These are phyloP conservation scores for Dimorphilus gyrociliatus DNA, from an alignment of 2,888 invertebrate genomes.

Conservation along the genomic window DNA sequence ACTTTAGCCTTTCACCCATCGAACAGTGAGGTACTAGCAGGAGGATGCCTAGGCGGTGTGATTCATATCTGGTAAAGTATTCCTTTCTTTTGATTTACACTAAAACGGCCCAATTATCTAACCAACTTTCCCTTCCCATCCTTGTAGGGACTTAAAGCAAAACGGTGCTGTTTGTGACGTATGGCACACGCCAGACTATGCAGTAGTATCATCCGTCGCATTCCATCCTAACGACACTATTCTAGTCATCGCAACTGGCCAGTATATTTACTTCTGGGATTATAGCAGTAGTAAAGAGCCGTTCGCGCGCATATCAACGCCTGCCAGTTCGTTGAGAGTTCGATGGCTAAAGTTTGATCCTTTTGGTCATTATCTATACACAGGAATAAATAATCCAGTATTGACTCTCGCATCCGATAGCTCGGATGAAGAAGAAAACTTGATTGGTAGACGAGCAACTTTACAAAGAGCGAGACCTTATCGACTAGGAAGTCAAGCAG, in stretches of 20 bases:
- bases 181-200: conserved; percentile 54
- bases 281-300: conserved; percentile 59
- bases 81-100: no score
- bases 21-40: conserved; percentile 63
- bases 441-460: no score
- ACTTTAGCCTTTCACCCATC: conserved; percentile 73
- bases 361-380: conserved; percentile 60
- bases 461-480: no score
- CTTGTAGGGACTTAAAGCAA: no score
- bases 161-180: conserved; percentile 66
- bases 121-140: no score
- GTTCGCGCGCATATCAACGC: conserved; percentile 57
- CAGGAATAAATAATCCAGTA: conserved; percentile 63
- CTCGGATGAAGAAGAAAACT: no score
- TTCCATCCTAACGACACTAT: conserved; percentile 68
- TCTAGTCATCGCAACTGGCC: conserved; percentile 66
- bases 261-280: conserved; percentile 74
- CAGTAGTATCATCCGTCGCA: conserved; percentile 65
- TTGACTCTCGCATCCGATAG: no score
- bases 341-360: conserved; percentile 71
- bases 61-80: conserved; percentile 67
- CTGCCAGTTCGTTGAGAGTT: conserved; percentile 60
- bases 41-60: conserved; percentile 73
- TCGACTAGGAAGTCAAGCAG: no score
- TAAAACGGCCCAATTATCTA: no score